Base-by-base conservation (phyloP, 2,888 invertebrate genomes). In the Amblyjoppa fuscipennis region DNA sequence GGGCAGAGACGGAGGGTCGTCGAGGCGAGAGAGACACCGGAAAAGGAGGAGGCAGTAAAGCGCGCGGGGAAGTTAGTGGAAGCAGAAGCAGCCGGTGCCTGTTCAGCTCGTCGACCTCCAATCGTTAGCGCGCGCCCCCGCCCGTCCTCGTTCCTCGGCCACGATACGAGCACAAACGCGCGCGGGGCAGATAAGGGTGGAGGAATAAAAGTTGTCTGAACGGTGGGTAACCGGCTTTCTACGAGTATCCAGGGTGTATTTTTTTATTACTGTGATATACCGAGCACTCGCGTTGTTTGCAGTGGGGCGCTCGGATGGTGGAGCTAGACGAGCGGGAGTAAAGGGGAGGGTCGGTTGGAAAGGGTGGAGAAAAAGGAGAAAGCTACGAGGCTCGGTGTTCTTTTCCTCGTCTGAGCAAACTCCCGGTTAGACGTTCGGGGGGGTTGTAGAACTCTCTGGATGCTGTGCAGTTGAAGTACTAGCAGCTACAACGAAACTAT, bases 121-220 rank as follows among this genome's bases (percentile, higher is more conserved):
- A 91, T 92, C 91, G 92, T 91, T 92, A 90, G 90, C 90, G 89
- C 89, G 83, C 89, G 83, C 85, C 84, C n/a, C 66, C 45, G n/a
- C 66, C 56, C 75, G 66, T 76, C 78, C 81, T 78, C 41, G 53
- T 81, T 66, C 34, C 31, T 64, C 31, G n/a, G 20, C 28, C 45
- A 61, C 53, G 61, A 59, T 61, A 77, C 41, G 34, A 64, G 61
- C 13, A 31, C 61, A 34, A 64, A 31, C 61, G 70, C 45, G 70
- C 61, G 70, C 45, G 70, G 38, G 31, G 59, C 61, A 73, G 83
- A 83, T 85, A 83, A 80, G 77, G 70, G 51, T 28, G 88, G 78
- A 83, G 83, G 88, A 91, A 92, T 90, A 92, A 92, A 91, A 91
- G 90, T 91, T 91, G 91, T 85, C 89, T 84, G 89, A 69, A 84